Conservation (phyloP, 2,113 vertebrate genomes). For the Pelmatolapia mariae region DNA sequence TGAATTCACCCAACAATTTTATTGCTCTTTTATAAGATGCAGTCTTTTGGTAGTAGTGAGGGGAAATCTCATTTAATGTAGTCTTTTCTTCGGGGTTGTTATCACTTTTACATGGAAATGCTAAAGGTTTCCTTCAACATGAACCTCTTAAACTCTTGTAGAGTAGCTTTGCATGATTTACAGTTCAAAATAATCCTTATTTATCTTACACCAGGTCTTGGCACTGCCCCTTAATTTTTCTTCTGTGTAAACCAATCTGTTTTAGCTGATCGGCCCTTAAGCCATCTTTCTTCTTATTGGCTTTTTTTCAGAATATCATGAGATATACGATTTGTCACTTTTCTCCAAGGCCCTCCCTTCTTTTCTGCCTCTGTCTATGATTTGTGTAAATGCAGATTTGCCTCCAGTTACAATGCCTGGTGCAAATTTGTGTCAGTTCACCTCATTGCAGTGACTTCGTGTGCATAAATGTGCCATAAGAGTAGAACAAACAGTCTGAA, state of each 20-base stretch:
- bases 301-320: not conserved
- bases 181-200: not conserved
- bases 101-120: not conserved
- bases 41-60: not conserved
- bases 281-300: not conserved
- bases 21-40: not conserved
- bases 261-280: not conserved
- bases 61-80: not conserved
- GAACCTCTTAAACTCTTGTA: not conserved
- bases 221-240: not conserved
- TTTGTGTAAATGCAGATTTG: not conserved
- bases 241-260: not conserved
- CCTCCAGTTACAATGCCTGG: not conserved
- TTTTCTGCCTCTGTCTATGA: not conserved
- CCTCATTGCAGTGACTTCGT: not conserved
- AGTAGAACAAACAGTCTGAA: not conserved
- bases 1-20: not conserved
- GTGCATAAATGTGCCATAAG: not conserved
- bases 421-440: not conserved
- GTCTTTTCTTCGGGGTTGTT: not conserved
- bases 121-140: not conserved
- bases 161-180: not conserved
- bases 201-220: not conserved
- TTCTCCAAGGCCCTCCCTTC: not conserved
- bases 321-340: not conserved